Base-by-base conservation (phyloP, 2,113 vertebrate species). In the Malurus melanocephalus region DNA sequence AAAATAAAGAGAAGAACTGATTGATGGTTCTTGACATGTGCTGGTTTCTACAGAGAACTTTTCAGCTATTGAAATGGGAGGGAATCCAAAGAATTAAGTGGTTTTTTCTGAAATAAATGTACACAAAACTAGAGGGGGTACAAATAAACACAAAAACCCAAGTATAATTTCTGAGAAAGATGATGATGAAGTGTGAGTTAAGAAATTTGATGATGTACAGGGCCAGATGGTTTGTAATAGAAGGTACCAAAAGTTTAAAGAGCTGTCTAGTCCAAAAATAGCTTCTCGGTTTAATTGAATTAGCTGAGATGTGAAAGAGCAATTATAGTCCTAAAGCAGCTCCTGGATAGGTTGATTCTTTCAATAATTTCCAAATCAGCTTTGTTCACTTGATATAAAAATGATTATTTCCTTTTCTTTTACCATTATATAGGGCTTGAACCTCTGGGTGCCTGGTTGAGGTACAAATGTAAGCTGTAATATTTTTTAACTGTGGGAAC, bases 321-420 rank as follows among this genome's bases (percentile, higher is more conserved):
- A 85, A 52, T 89, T 77, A 33, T 13, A 60, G 21, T 85, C 13
- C 62, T 67, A 67, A 69, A 87, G 52, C 14, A 43, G 8, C 22
- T 80, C 65, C 60, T 65, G 32, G 42, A 18, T 72, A 71, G 24
- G 35, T 49, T 87, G 60, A 38, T 85, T 85, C 20, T 66, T 67
- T 76, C 59, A 85, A 68, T 60, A 62, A 93, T 80, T 92, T 91
- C 72, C 52, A 85, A 57, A 90, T 80, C 52, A 89, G 5, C 24
- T 84, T 82, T 64, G 13, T 9, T 75, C 5, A 27, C 40, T 68
- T 80, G 30, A 79, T 51, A 82, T 6, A 68, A 42, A 76, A 76
- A 85, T 43, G 0, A 68, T 62, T 26, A 16, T 80, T 65, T 69
- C 18, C 6, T 55, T 48, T 51, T 53, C 42, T 75, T 71, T 48